Base-by-base conservation (phyloP, 2,888 invertebrate species). In the Ichneumoninae sp. region DNA sequence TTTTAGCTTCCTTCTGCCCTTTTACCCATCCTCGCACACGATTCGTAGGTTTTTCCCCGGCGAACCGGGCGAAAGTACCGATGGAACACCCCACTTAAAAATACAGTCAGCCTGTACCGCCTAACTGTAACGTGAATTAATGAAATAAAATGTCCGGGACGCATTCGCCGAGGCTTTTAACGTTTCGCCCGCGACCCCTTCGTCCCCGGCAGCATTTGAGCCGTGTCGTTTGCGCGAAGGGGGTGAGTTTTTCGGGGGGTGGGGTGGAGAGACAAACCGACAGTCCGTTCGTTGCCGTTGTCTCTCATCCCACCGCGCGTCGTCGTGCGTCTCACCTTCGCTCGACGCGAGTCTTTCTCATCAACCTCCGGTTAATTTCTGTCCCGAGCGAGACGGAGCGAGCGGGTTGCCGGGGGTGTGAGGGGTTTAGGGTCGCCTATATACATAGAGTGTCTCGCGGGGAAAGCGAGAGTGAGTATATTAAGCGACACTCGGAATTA, bases 401-500 rank as follows among this genome's bases (percentile, higher is more conserved):
- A 69, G 71, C 75, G 75, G 50, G 69, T 69, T 44, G 57, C 26
- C 26, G 68, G 74, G 82, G 66, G 22, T 52, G 54, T 40, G 60
- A 54, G 75, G 68, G 68, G 80, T 57, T 40, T 62, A 6, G 7
- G 77, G 26, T 33, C 26, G 13, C 13, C 30, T 33, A 30, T 60
- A 50, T 30, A 33, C 69, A 16, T 72, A 22, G 19, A 66, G 66
- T 54, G 77, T 80, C 81, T 60, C 77, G 85, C 79, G 80, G 74
- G 85, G 86, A 86, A 87, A 86, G 86, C 81, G 84, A 87, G 88
- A 87, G 87, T 88, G 89, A 89, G 91, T 91, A 93, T 93, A 93
- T 93, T 93, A 93, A 93, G 91, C 93, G 93, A 92, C 93, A 93
- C 93, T 93, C 91, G 92, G 93, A 93, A 93, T 93, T 93, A 93